These are phyloP conservation scores for Nothobranchius kuhntae DNA, from an alignment of 2,113 vertebrate genomes.

Conservation along the genomic window DNA sequence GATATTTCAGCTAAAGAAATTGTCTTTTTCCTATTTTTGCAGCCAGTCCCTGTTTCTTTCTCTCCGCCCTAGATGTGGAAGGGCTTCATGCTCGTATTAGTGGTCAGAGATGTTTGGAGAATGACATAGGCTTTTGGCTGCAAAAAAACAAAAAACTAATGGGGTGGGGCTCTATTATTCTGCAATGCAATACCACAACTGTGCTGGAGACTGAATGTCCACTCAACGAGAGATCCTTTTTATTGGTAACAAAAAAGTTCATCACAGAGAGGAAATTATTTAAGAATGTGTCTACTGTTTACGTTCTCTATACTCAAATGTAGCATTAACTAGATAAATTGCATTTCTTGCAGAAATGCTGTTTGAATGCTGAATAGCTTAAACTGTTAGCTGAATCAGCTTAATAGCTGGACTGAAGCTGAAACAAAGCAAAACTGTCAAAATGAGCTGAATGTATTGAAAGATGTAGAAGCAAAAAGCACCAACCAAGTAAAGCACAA, in stretches of 20 bases:
- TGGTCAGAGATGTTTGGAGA: constrained; percentile 63
- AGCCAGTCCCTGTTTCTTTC: constrained; percentile 27
- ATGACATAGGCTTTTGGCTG: constrained; percentile 67
- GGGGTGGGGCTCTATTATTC: constrained; percentile 56
- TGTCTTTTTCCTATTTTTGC: constrained; percentile 34
- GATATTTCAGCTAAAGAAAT: constrained; percentile 18
- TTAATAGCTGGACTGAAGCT: no score
- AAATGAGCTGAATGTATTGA: no score
- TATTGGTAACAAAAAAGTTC: constrained; percentile 3
- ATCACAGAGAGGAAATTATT: not conserved
- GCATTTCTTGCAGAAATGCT: no score
- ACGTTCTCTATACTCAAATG: no score
- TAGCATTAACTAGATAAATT: no score
- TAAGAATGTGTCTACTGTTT: not conserved
- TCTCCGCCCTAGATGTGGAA: constrained; percentile 38
- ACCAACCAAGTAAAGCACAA: no score
- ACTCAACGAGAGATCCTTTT: not conserved
- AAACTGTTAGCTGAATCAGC: no score
- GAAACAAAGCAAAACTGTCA: no score
- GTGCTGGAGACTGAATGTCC: constrained; percentile 30
- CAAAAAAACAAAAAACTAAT: constrained; percentile 3
- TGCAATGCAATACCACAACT: constrained; percentile 44
- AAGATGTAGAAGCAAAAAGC: no score
- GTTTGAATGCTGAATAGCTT: no score
- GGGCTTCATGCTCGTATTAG: constrained; percentile 41